phyloP scores from a whole-genome alignment of 2,113 vertebrate species.

The Spea multiplicata region DNA sequence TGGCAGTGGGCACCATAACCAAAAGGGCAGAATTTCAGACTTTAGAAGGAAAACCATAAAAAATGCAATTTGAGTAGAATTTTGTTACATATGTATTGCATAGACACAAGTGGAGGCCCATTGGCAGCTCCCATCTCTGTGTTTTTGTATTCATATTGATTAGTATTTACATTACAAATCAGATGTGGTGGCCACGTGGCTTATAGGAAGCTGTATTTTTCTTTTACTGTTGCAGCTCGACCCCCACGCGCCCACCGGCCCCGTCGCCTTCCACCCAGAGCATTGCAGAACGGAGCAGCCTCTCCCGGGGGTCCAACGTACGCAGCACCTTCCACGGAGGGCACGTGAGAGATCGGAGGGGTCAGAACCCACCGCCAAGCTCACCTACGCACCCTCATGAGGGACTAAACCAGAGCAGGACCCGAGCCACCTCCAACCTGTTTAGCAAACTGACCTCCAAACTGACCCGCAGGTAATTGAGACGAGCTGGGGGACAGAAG shows the following conservation, averaged over 20 bases:
- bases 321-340: constrained; percentile 92
- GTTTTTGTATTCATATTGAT: too few relatives aligned
- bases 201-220: background rate
- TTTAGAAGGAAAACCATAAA: too few relatives aligned
- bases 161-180: too few relatives aligned
- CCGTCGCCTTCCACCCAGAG: constrained; percentile 83
- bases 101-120: too few relatives aligned
- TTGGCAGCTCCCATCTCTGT: too few relatives aligned
- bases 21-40: too few relatives aligned
- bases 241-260: constrained; percentile 67
- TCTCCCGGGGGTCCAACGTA: constrained; percentile 80
- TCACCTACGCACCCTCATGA: constrained; percentile 82
- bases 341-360: constrained; percentile 83
- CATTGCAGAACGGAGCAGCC: constrained; percentile 77
- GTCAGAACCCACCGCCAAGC: constrained; percentile 76
- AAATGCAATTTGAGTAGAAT: too few relatives aligned
- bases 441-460: constrained; percentile 93
- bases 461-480: constrained; percentile 84
- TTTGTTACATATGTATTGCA: too few relatives aligned
- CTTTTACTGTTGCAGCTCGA: constrained; percentile 57
- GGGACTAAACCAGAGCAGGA: constrained; percentile 75
- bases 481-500: background rate
- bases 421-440: constrained; percentile 83
- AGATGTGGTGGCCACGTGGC: background rate
- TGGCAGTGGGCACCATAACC: too few relatives aligned